These are phyloP conservation scores for Drosophila falleni DNA, from an alignment of 2,888 invertebrate species.

Conservation along the genomic window DNA sequence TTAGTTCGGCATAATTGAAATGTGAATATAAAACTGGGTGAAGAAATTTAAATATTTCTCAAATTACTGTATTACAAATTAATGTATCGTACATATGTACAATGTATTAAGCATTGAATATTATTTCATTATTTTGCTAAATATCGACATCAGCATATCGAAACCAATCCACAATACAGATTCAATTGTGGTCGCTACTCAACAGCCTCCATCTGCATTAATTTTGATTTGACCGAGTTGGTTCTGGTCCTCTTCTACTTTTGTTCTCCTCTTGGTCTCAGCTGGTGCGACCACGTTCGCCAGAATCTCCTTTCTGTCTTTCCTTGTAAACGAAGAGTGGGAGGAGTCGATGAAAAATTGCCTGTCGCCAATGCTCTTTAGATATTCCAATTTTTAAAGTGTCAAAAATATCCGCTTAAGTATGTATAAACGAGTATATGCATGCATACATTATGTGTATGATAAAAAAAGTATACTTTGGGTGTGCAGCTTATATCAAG, in stretches of 20 bases:
- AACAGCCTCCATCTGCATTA: slow-evolving; percentile 68
- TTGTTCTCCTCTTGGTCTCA: slow-evolving; percentile 44
- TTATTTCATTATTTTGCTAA: neutral
- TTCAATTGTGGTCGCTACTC: slow-evolving; percentile 39
- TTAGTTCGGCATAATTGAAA: no score
- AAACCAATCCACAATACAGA: neutral
- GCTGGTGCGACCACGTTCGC: slow-evolving; percentile 54
- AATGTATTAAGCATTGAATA: neutral
- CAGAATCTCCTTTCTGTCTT: slow-evolving; percentile 10
- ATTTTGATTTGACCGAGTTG: slow-evolving; percentile 58
- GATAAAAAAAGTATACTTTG: slow-evolving; percentile 48
- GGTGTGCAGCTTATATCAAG: slow-evolving; percentile 35
- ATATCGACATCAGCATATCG: neutral
- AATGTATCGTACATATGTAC: neutral
- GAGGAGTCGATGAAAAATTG: slow-evolving; percentile 65
- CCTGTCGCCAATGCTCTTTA: slow-evolving; percentile 67
- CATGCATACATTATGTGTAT: slow-evolving; percentile 39
- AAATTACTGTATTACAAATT: no score
- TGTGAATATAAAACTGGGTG: no score
- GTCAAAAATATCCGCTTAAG: slow-evolving; percentile 73
- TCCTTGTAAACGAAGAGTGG: neutral
- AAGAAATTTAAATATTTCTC: no score
- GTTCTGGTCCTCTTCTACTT: slow-evolving; percentile 1
- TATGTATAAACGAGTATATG: slow-evolving; percentile 57
- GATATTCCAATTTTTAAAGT: slow-evolving; percentile 79